Evolutionary conservation across 2,888 invertebrate species (phyloP), one percentile per base, ranked within the genome.

Genomic region (Seladonia tumulorum): DNA sequence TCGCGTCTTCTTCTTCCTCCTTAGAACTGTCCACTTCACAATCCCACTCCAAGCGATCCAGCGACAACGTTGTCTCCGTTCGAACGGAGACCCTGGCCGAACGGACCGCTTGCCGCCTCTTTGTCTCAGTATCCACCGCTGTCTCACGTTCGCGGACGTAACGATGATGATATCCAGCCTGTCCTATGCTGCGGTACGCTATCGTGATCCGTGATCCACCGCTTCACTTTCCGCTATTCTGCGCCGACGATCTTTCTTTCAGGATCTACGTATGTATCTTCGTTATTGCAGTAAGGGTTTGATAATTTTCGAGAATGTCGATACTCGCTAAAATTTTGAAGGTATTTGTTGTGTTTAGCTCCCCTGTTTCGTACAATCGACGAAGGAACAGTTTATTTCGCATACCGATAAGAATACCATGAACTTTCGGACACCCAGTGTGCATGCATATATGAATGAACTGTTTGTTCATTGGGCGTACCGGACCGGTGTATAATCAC

Each of bases 101-200:
- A 83, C 88, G 60, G 16, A 83, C 88, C 86, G 83, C 70, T 76
- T 79, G 83, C 77, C 82, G 81, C 78, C 85, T 87, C 86, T 82
- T 83, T 83, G 60, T 75, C 79, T 76, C 79, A 60, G 63, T 76
- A 71, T 35, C 14, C 72, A 35, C 16, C 49, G 68, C 42, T 57
- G 70, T 80, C 76, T 72, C 10, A 1, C 68, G 77, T 39, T 42
- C 25, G 25, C 66, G n/a, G 66, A 76, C 75, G 57, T 79, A 66
- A 53, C 63, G 75, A 72, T 42, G 84, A 84, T 78, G 84, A 84
- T 78, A 75, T 66, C 57, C 53, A n/a, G 29, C n/a, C 16, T 47
- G 57, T 16, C 60, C n/a, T 39, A 35, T 35, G 5, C 60, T 53
- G 60, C 42, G 74, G 78, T 78, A 63, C 35, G 3, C 12, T 70